Base-by-base conservation (phyloP, 1,140 invertebrate genomes). In the Sinonovacula constricta region DNA sequence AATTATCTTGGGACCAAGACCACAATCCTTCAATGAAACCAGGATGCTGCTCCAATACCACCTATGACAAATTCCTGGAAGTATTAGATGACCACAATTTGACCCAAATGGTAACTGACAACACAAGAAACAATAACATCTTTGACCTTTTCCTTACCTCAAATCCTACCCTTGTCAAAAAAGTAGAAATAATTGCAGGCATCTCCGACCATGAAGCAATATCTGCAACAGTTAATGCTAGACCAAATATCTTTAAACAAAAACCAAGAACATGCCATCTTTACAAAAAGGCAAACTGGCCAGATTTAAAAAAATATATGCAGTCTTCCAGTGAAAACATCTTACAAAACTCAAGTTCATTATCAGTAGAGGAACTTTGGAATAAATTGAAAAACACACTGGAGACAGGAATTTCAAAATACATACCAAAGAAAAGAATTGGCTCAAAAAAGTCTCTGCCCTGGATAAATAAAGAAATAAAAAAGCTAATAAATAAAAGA, bases 121-220 rank as follows among this genome's bases (percentile, higher is more conserved):
- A 2, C 30, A 74, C 70, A 18, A 49, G 70, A 51, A 31, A 34
- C 12, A 30, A 63, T n/a, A 74, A 74, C 59, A 63, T 53, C 18
- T 54, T 74, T 5, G 59, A 74, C 24, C 70, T 63, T n/a, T 62
- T 74, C 31, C 36, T 74, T 49, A 74, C 59, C 22, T 74, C 39
- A 28, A 74, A 62, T 33, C 30, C 31, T 18, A 75, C 72, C 24
- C 33, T 75, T 15, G 34, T 75, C 7, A 66, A 36, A 30, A 34
- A 24, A 31, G 51, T 57, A 7, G 5, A 57, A 22, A 24, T 26
- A 7, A 57, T 12, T 7, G 15, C 10, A 57, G 54, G 54, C 54
- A 57, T 57, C 54, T n/a, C 15, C 7, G 54, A 57, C 26, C 26
- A 26, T 24, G 26, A 26, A 7, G 24, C 24, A 14, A n/a, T 57